These are phyloP conservation scores for Grammatotria lemairii DNA, from an alignment of 2,113 vertebrate genomes.

Conservation along the genomic window DNA sequence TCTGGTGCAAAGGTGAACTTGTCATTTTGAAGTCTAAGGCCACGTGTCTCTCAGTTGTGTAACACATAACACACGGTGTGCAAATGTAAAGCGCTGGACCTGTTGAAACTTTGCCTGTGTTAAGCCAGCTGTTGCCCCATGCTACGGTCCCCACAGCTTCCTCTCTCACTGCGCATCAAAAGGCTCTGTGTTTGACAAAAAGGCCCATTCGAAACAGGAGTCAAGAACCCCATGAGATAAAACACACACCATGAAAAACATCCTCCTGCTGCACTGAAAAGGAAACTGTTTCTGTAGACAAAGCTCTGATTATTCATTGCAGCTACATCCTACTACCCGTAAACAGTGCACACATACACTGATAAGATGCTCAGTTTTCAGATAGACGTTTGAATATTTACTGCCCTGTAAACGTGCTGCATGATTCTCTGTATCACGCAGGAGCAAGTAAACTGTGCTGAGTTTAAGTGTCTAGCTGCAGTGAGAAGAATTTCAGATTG, in stretches of 20 bases:
- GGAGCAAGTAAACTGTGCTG: not conserved
- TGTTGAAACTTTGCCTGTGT: not conserved
- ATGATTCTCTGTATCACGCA: not conserved
- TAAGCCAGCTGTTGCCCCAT: not conserved
- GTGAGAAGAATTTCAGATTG: not conserved
- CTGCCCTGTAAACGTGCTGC: not conserved
- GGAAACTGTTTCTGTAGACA: not conserved
- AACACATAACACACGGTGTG: not conserved
- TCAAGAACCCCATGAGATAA: not conserved
- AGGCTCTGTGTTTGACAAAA: not conserved
- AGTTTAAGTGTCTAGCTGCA: not conserved
- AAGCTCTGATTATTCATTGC: not conserved
- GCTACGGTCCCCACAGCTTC: not conserved
- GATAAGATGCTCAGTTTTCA: not conserved
- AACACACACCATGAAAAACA: not conserved
- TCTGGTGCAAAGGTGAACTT: not conserved
- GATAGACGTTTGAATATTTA: not conserved
- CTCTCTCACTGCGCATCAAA: not conserved
- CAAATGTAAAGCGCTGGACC: not conserved
- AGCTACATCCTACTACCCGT: not conserved
- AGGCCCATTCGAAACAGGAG: not conserved
- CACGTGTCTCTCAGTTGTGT: not conserved
- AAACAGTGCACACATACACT: not conserved
- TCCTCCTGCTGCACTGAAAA: not conserved
- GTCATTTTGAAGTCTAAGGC: not conserved